Evolutionary conservation across 2,888 invertebrate genomes (phyloP).

Genomic region (Drosophila niveifrons): DNA sequence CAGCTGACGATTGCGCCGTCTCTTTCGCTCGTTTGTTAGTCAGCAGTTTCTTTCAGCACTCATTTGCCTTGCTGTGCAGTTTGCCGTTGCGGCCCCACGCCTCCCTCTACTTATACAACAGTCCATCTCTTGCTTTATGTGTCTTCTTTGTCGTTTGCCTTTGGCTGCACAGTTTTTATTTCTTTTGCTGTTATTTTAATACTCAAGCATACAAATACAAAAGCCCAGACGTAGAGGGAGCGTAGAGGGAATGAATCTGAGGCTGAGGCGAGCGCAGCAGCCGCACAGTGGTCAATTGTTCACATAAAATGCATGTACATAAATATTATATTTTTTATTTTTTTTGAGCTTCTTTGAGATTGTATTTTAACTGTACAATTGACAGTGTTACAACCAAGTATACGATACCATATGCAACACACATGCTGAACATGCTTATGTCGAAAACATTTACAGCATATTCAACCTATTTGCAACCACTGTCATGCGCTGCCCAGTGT

Average conservation of each 20-base stretch:
- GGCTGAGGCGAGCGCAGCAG: constrained; percentile 56
- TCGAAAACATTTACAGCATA: background rate
- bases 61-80: constrained; percentile 56
- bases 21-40: constrained; percentile 55
- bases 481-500: constrained; percentile 22
- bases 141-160: constrained; percentile 52
- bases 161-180: constrained; percentile 63
- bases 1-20: constrained; percentile 62
- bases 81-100: constrained; percentile 18
- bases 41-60: constrained; percentile 66
- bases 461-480: constrained; percentile 17
- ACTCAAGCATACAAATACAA: constrained; percentile 64
- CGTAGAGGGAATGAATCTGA: constrained; percentile 1
- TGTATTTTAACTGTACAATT: background rate
- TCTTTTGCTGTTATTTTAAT: constrained; percentile 78
- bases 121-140: constrained; percentile 37
- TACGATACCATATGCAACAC: constrained; percentile 15
- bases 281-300: constrained; percentile 42
- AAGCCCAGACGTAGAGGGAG: constrained; percentile 37
- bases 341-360: background rate
- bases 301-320: background rate
- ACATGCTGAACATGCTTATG: constrained; percentile 12
- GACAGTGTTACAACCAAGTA: no score
- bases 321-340: background rate
- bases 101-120: background rate